Base-by-base conservation (phyloP, 2,888 invertebrate genomes). In the Steinernema hermaphroditum region DNA sequence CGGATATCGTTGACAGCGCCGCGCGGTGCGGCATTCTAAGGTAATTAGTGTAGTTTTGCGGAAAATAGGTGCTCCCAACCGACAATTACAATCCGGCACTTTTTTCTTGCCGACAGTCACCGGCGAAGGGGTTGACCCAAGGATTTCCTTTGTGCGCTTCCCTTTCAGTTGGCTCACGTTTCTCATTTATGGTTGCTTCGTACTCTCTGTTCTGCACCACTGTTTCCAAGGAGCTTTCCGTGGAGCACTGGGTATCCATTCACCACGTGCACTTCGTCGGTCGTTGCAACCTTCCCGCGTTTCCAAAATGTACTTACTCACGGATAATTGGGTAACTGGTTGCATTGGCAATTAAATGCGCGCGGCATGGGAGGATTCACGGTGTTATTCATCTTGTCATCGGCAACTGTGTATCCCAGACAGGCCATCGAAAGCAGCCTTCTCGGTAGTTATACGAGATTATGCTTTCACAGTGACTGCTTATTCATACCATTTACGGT, bases 11-110 rank as follows among this genome's bases (percentile, higher is more conserved):
- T 62, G 62, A n/a, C 62, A 62, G 32, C 32, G 62, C 32, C 29
- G 8, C 29, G 62, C n/a, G 29, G 14, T 32, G 27, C 62, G 14
- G 37, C 12, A 37, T 37, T 37, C 27, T 22, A 29, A 62, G 29
- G 62, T 62, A 62, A 62, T 62, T 62, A 62, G 62, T 62, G 27
- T 62, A 62, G 62, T 32, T 62, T 62, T 29, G 62, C 62, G 62
- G 62, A 62, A 62, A 62, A 62, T 62, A 34, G 62, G 62, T 62
- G 32, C 62, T 29, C 16, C 62, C 62, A 62, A 62, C 62, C 34
- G 4, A 32, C 34, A 62, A 62, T 62, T 62, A 62, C 62, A 62
- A 32, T 29, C 34, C 32, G 16, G 29, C 16, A 1, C 62, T 32
- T 62, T 62, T 62, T 62, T 62, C 62, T 62, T 62, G 29, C 62